These are phyloP conservation scores for Himalopsyche japonica DNA, from an alignment of 2,888 invertebrate genomes.

Conservation along the genomic window DNA sequence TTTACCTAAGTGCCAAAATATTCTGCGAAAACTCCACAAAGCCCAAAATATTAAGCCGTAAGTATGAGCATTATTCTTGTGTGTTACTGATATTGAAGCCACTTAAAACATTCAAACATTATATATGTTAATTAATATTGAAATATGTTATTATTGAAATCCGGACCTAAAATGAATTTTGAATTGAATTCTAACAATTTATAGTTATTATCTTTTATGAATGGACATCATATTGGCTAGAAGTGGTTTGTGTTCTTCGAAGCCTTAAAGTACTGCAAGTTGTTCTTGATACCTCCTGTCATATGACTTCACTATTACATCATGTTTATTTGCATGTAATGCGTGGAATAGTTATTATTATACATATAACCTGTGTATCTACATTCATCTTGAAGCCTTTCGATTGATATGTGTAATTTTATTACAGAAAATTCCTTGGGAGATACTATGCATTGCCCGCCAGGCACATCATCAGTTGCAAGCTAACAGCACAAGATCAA, in stretches of 20 bases:
- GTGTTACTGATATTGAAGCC: neutral
- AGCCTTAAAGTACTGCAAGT: too few species aligned
- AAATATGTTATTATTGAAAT: neutral
- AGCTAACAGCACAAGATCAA: neutral
- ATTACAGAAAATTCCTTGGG: constrained; percentile 48
- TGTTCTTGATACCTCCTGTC: too few species aligned
- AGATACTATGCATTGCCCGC: constrained; percentile 43
- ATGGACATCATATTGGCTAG: too few species aligned
- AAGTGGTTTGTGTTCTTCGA: too few species aligned
- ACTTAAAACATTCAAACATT: neutral
- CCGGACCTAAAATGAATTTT: neutral
- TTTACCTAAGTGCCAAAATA: constrained; percentile 61
- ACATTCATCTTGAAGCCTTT: neutral
- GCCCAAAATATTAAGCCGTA: constrained; percentile 48
- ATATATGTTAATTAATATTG: neutral
- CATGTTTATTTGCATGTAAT: neutral
- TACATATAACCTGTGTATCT: too few species aligned
- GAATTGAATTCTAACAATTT: too few species aligned
- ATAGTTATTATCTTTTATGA: too few species aligned
- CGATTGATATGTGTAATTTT: constrained; percentile 41
- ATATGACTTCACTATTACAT: neutral
- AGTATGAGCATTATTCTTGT: constrained; percentile 39
- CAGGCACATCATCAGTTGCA: constrained; percentile 1
- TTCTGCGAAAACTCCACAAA: constrained; percentile 47
- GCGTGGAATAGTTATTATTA: too few species aligned